Percentiles rank a stretch among this genome's conserved stretches.
These are phyloP conservation scores for Cryptoleucopteryx plumbea DNA, from an alignment of 2,113 vertebrate genomes.

Conservation along the genomic window DNA sequence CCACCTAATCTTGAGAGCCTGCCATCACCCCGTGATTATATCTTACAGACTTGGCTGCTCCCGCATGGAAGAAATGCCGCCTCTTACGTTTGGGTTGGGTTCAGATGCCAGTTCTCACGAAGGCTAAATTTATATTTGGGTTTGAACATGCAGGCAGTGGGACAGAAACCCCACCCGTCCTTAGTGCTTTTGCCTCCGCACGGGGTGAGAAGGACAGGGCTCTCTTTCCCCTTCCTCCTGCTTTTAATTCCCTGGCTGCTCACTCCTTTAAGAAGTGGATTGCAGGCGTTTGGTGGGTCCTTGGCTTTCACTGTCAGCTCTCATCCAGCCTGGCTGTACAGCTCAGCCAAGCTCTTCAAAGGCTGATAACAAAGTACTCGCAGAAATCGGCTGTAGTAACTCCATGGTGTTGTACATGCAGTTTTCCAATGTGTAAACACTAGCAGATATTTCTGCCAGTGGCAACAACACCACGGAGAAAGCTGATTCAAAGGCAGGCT, in stretches of 20 bases:
- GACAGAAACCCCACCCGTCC: neutral
- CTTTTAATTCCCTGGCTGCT: neutral
- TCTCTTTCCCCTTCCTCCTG: neutral
- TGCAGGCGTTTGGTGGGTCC: neutral
- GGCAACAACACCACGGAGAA: neutral
- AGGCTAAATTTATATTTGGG: neutral
- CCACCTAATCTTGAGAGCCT: neutral
- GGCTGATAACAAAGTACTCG: neutral
- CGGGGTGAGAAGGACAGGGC: neutral
- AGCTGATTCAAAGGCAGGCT: neutral
- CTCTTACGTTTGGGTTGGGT: neutral
- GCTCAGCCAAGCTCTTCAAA: neutral
- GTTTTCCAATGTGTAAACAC: neutral
- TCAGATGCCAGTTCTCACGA: neutral
- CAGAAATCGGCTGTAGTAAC: neutral
- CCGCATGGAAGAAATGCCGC: neutral
- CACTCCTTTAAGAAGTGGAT: neutral
- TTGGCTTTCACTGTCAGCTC: neutral
- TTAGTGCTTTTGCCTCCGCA: neutral
- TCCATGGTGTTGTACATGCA: neutral
- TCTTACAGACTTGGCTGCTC: neutral
- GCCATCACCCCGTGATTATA: neutral
- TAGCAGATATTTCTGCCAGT: neutral
- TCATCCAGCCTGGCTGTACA: neutral
- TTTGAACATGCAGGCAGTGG: neutral